These are phyloP conservation scores for Telenomus remus DNA, from an alignment of 1,140 invertebrate species.

Conservation along the genomic window DNA sequence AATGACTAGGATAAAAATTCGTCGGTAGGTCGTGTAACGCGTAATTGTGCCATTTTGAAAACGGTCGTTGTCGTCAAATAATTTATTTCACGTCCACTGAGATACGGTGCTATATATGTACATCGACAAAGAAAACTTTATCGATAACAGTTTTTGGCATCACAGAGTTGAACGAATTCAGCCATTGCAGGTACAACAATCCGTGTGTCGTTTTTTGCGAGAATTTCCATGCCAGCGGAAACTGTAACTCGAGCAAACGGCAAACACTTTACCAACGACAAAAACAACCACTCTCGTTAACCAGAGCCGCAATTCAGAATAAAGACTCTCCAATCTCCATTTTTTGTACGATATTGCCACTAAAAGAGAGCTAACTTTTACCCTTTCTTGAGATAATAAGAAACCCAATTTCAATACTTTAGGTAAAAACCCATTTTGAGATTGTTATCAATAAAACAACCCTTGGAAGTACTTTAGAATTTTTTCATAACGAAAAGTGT, in stretches of 20 bases:
- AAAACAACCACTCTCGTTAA: conserved; percentile 30
- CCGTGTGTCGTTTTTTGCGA: conserved; percentile 11
- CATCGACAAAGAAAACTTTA: conserved; percentile 31
- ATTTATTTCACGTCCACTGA: conserved; percentile 32
- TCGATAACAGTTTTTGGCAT: conserved; percentile 36
- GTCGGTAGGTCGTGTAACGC: conserved; percentile 19
- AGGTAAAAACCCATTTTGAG: no score
- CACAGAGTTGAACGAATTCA: conserved; percentile 16
- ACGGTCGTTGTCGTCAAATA: conserved; percentile 21
- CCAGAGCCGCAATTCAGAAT: conserved; percentile 4
- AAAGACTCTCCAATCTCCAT: conserved; percentile 20
- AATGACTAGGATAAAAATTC: no score
- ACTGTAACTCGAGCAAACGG: conserved; percentile 23
- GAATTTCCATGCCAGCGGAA: conserved; percentile 13
- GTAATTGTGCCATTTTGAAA: conserved; percentile 20
- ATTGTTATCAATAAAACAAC: no score
- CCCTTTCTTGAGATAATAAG: conserved; percentile 1
- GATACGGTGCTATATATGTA: neutral
- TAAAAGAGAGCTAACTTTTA: conserved; percentile 26
- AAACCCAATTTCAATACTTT: no score
- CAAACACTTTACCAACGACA: conserved; percentile 10
- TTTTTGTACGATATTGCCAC: conserved; percentile 26
- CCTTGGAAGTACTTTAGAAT: no score
- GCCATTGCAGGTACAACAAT: conserved; percentile 8
- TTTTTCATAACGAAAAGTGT: no score